Evolutionary conservation across 2,113 vertebrate genomes (phyloP).

Genomic region (Falcunculus frontatus): DNA sequence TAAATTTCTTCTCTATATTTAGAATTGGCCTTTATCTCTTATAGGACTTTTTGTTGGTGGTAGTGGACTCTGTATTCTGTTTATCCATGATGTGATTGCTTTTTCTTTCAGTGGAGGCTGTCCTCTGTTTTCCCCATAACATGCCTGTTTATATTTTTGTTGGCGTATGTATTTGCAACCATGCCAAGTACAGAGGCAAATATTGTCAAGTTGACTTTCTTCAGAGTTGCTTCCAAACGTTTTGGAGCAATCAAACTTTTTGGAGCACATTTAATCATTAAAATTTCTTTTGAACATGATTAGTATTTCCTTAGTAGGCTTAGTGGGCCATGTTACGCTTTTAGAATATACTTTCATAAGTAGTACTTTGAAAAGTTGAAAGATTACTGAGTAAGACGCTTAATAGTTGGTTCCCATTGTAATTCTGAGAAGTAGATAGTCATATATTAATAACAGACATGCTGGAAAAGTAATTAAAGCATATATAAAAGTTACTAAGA

Average conservation of each 20-base stretch:
- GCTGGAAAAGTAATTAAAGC: neutral
- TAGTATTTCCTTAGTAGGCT: neutral
- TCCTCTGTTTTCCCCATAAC: neutral
- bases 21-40: neutral
- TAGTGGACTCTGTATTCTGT: neutral
- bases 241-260: neutral
- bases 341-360: neutral
- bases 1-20: neutral
- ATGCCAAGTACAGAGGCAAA: neutral
- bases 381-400: neutral
- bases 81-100: neutral
- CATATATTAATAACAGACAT: neutral
- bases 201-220: neutral
- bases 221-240: neutral
- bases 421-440: neutral
- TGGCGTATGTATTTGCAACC: neutral
- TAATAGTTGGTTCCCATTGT: neutral
- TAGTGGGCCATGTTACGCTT: neutral
- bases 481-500: neutral
- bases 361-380: neutral
- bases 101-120: neutral
- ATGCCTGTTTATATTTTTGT: neutral
- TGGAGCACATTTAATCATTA: neutral
- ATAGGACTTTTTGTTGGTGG: neutral
- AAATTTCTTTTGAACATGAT: neutral